phyloP scores from a whole-genome alignment of 2,113 vertebrate genomes.

The Pomatorhinus ruficollis region DNA sequence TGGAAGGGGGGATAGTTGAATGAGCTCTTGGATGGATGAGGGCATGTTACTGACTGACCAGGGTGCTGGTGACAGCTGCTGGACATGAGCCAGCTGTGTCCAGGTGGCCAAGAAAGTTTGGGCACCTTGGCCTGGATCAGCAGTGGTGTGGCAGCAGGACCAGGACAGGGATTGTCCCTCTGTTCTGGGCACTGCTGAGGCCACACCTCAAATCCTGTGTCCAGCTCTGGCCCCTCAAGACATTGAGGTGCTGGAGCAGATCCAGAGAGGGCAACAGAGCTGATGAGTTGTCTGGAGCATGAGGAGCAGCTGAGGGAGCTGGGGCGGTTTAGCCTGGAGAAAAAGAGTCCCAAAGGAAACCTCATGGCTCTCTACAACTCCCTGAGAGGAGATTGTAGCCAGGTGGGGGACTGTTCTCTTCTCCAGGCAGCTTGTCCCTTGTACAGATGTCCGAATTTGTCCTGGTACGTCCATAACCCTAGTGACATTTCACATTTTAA shows the following conservation, averaged over 20 bases:
- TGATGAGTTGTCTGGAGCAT: not conserved
- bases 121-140: not conserved
- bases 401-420: too few species aligned
- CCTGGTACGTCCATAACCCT: not conserved
- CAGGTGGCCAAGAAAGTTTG: not conserved
- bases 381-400: not conserved
- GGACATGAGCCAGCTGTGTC: not conserved
- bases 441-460: not conserved
- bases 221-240: not conserved
- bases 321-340: not conserved
- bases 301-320: not conserved
- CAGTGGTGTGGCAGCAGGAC: not conserved
- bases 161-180: not conserved
- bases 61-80: not conserved
- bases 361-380: not conserved
- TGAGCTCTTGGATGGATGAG: not conserved
- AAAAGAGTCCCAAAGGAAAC: not conserved
- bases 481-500: not conserved
- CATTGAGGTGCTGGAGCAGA: not conserved
- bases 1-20: too few species aligned
- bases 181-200: not conserved
- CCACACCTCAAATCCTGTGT: accelerated
- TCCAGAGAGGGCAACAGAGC: not conserved
- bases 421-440: not conserved
- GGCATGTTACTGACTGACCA: accelerated